Conservation (phyloP, 2,113 vertebrate species). For the Turnix velox region DNA sequence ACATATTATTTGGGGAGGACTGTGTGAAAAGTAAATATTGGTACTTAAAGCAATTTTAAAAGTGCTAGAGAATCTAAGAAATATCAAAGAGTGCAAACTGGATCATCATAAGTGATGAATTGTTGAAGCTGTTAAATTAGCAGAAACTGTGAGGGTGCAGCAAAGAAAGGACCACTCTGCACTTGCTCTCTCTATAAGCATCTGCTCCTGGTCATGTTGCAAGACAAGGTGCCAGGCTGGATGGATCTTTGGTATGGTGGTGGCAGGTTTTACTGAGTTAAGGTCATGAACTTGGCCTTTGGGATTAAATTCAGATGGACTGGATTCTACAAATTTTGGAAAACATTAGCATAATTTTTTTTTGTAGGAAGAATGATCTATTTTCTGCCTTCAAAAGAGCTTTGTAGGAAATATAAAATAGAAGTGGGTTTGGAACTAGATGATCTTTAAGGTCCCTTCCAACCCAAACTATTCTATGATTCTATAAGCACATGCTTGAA, state of each 20-base stretch:
- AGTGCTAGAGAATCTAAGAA: background rate
- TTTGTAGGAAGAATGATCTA: background rate
- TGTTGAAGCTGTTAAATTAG: background rate
- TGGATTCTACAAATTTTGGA: background rate
- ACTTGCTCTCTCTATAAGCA: background rate
- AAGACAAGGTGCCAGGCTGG: conserved; percentile 5
- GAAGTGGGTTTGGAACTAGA: background rate
- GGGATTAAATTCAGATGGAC: background rate
- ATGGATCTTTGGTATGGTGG: background rate
- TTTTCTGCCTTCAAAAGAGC: background rate
- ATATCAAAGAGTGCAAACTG: background rate
- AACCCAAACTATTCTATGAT: no score
- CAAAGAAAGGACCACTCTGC: background rate
- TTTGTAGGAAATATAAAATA: background rate
- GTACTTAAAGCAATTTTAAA: background rate
- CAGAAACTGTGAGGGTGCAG: background rate
- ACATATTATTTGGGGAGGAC: background rate
- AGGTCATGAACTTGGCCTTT: conserved; percentile 4
- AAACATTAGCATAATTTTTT: background rate
- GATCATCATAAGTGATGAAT: background rate
- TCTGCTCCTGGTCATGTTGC: background rate
- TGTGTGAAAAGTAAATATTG: background rate
- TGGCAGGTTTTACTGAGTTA: background rate
- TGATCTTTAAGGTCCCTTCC: no score
- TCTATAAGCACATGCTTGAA: background rate